Conservation (phyloP, 2,888 invertebrate species). For the Ypsolopha sequella region DNA sequence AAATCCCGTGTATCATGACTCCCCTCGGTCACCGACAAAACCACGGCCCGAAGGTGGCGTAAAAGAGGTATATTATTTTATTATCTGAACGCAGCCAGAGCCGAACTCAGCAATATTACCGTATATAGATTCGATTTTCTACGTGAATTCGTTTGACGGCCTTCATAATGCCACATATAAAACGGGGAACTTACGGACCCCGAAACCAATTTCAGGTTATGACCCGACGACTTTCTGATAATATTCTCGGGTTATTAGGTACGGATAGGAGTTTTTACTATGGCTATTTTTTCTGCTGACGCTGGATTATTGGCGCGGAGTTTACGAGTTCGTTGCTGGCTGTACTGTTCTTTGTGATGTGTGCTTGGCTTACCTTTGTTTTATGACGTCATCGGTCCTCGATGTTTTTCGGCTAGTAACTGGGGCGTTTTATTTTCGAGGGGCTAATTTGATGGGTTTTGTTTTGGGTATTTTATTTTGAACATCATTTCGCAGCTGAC, state of each 20-base stretch:
- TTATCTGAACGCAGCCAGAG: constrained; percentile 62
- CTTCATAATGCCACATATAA: constrained; percentile 72
- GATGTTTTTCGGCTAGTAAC: neutral
- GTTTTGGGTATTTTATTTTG: too few species aligned
- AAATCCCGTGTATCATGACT: too few species aligned
- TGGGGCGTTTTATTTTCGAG: too few species aligned
- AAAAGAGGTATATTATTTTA: constrained; percentile 69
- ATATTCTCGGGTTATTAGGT: constrained; percentile 72
- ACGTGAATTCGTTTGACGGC: constrained; percentile 73
- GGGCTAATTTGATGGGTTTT: too few species aligned
- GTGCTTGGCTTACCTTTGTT: constrained; percentile 39
- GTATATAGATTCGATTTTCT: constrained; percentile 74
- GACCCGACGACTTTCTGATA: constrained; percentile 71
- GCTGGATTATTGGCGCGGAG: constrained; percentile 58
- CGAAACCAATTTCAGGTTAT: constrained; percentile 72
- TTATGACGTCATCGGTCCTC: constrained; percentile 41
- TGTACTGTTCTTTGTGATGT: constrained; percentile 15
- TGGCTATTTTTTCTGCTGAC: constrained; percentile 69
- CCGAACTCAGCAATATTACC: constrained; percentile 62
- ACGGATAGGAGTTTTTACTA: constrained; percentile 70
- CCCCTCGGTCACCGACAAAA: constrained; percentile 7
- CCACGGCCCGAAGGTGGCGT: constrained; percentile 25
- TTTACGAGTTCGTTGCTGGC: constrained; percentile 36
- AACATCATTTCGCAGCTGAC: too few species aligned
- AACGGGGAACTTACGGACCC: constrained; percentile 71